Evolutionary conservation across 2,797 vertebrate species (phyloP).

Genomic region (Notamacropus eugenii): DNA sequence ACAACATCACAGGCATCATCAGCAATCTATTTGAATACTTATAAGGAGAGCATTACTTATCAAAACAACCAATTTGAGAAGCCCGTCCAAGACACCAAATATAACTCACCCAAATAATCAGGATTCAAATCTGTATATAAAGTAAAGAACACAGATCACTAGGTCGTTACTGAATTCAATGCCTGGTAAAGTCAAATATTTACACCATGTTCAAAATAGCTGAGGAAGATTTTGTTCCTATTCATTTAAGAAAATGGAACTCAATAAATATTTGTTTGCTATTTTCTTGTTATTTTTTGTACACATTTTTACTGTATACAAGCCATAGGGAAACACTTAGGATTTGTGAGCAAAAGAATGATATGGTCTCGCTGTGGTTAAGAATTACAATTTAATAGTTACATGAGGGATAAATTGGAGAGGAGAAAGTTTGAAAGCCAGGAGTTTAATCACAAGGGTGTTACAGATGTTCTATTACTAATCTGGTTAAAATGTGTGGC

Average conservation of each 20-base stretch:
- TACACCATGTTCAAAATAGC: slow-evolving; percentile 42
- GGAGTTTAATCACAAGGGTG: background rate
- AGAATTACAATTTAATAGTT: background rate
- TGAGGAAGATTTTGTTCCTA: background rate
- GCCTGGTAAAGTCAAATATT: slow-evolving; percentile 36
- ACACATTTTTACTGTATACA: too few relatives aligned
- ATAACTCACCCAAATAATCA: background rate
- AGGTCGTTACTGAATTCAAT: slow-evolving; percentile 12
- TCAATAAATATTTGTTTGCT: slow-evolving; percentile 44
- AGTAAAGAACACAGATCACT: slow-evolving; percentile 15
- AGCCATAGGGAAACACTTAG: background rate
- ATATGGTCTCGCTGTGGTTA: background rate
- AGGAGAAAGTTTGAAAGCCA: background rate
- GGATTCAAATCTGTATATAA: slow-evolving; percentile 1
- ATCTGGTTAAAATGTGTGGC: background rate
- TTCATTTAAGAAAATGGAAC: slow-evolving; percentile 40
- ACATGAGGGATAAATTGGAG: background rate
- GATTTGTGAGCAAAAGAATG: background rate
- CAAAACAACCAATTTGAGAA: background rate
- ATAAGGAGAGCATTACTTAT: background rate
- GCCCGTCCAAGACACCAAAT: background rate
- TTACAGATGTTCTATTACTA: background rate
- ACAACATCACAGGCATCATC: slow-evolving; percentile 15
- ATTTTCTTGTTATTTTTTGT: too few relatives aligned
- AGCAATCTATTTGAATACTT: background rate